Percentiles rank a stretch among this genome's conserved stretches.
These are phyloP conservation scores for Episyrphus balteatus DNA, from an alignment of 1,140 invertebrate genomes.

Conservation along the genomic window DNA sequence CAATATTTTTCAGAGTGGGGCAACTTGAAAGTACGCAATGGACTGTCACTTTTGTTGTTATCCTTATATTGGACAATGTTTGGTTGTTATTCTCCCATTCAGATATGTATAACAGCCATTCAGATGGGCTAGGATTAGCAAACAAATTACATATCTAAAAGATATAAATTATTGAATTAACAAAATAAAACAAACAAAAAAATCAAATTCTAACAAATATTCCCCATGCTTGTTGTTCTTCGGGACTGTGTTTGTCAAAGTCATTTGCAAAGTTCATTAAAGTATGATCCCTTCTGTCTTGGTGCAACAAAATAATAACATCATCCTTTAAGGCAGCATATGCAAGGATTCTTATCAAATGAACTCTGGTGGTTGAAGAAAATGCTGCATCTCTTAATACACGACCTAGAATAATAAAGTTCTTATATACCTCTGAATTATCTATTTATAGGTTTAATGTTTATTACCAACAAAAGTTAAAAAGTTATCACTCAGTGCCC, in stretches of 20 bases:
- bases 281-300: conserved; percentile 77
- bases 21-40: conserved; percentile 70
- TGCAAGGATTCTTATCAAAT: conserved; percentile 56
- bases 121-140: conserved; percentile 75
- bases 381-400: conserved; percentile 53
- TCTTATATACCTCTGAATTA: conserved; percentile 18
- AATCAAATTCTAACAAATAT: conserved; percentile 52
- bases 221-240: conserved; percentile 68
- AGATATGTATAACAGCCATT: conserved; percentile 87
- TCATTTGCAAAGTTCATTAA: conserved; percentile 81
- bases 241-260: conserved; percentile 62
- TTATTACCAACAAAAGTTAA: conserved; percentile 52
- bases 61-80: conserved; percentile 75
- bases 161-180: neutral
- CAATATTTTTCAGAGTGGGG: conserved; percentile 60
- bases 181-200: neutral
- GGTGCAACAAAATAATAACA: conserved; percentile 78
- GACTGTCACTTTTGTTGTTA: conserved; percentile 82
- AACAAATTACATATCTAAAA: conserved; percentile 80
- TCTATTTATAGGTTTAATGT: conserved; percentile 36
- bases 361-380: conserved; percentile 46
- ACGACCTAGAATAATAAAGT: conserved; percentile 25
- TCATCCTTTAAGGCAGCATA: conserved; percentile 77
- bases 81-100: conserved; percentile 70
- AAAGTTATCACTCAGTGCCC: conserved; percentile 83